phyloP scores from a whole-genome alignment of 2,888 invertebrate genomes.

The Lymantria monacha region DNA sequence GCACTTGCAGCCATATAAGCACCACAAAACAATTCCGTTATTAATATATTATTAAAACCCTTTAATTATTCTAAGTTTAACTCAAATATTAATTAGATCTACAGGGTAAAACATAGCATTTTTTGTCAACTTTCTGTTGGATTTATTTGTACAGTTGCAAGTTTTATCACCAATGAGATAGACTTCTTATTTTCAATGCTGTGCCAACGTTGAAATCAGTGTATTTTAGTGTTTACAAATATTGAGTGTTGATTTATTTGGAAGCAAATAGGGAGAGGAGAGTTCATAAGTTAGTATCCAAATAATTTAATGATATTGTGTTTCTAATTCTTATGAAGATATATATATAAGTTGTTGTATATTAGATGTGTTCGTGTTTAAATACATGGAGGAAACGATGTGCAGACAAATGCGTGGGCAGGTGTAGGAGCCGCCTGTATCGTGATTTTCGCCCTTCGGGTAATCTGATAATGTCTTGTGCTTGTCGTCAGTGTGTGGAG shows the following conservation, averaged over 20 bases:
- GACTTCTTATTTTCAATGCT: conserved; percentile 22
- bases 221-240: conserved; percentile 28
- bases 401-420: conserved; percentile 4
- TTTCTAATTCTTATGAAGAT: conserved; percentile 62
- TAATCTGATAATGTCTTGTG: conserved; percentile 22
- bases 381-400: conserved; percentile 26
- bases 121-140: conserved; percentile 26
- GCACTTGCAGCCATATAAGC: conserved; percentile 19
- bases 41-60: conserved; percentile 20
- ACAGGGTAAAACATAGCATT: conserved; percentile 62
- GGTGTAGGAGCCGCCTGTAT: not conserved
- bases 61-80: conserved; percentile 23
- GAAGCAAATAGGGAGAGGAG: conserved; percentile 1
- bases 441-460: not conserved
- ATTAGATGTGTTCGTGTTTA: conserved; percentile 41
- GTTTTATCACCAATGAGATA: conserved; percentile 16
- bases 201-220: conserved; percentile 37
- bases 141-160: conserved; percentile 22
- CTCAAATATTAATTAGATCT: conserved; percentile 43
- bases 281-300: conserved; percentile 43
- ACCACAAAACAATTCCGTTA: conserved; percentile 19
- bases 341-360: conserved; percentile 47
- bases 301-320: conserved; percentile 62
- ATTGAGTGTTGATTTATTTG: conserved; percentile 17
- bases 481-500: conserved; percentile 39